Base-by-base conservation (phyloP, 2,113 vertebrate genomes). In the Anseranas semipalmata region DNA sequence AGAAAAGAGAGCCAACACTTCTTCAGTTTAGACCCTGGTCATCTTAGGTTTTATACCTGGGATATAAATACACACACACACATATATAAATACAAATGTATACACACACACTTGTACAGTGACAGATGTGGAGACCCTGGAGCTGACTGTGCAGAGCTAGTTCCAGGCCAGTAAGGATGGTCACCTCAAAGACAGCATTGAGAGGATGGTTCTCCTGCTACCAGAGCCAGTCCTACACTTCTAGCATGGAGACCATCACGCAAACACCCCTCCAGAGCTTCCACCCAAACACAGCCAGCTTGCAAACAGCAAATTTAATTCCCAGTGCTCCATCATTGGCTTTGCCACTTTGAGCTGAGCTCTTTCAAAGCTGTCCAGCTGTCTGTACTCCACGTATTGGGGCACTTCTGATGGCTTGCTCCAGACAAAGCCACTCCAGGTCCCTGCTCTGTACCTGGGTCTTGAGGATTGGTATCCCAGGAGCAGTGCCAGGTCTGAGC, bases 221-320 rank as follows among this genome's bases (percentile, higher is more conserved):
- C 48, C 53, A 53, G 48, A 77, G 7, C 13, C 30, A 8, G 32
- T 80, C 52, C 62, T 59, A 25, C 25, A 21, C 52, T 32, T 79
- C 48, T 35, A 32, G 11, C 22, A n/a, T 5, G 1, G 0, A 32
- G 14, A 59, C 10, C 55, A 33, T 33, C 28, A n/a, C 1, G 16
- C 19, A 63, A 65, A 12, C 12, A 32, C 6, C 20, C 14, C 41
- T 89, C 50, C 56, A 50, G 35, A 46, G 37, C 15, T 10, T 46
- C 50, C 56, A 53, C 11, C 5, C 4, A 12, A 15, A 17, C n/a
- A 70, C 53, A 62, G 32, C 2, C 41, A 48, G 15, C 20, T 48
- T 77, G 52, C n/a, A 73, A 20, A 2, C 43, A 41, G 39, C 13
- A 66, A 10, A 60, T 71, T 56, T 11, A 25, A 56, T 4, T 30